Percentiles rank a stretch among this genome's conserved stretches.
Conservation (phyloP, 2,888 invertebrate species). For the Noctua janthe region DNA sequence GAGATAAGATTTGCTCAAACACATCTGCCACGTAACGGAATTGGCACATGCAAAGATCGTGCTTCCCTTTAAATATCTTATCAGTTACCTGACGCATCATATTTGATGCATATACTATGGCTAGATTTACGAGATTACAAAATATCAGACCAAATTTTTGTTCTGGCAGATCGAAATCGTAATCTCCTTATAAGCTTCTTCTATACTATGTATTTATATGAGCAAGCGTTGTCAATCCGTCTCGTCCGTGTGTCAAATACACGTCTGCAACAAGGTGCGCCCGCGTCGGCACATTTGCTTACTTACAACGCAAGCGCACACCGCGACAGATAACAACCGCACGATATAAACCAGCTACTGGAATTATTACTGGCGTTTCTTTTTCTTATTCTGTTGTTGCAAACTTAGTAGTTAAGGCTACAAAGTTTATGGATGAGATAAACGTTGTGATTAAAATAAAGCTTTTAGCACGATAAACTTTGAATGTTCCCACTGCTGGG, state of each 20-base stretch:
- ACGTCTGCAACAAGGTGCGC: conserved; percentile 52
- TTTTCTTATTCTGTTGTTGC: conserved; percentile 15
- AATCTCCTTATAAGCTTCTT: too few species aligned
- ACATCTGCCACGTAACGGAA: too few species aligned
- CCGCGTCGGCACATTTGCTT: conserved; percentile 60
- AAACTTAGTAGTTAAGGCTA: neutral
- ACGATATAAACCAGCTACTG: conserved; percentile 53
- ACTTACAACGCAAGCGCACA: conserved; percentile 53
- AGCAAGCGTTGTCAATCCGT: neutral
- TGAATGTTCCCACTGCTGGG: neutral
- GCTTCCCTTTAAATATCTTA: too few species aligned
- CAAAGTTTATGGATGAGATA: conserved; percentile 18
- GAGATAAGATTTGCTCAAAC: too few species aligned
- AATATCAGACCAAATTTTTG: too few species aligned
- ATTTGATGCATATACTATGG: too few species aligned
- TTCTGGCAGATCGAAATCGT: too few species aligned
- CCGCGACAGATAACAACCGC: conserved; percentile 51
- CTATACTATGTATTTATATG: too few species aligned
- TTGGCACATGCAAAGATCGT: too few species aligned
- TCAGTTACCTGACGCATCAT: too few species aligned
- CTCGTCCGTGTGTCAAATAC: conserved; percentile 35
- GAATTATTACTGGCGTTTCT: conserved; percentile 41
- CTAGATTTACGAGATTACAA: too few species aligned
- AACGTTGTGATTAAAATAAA: conserved; percentile 13
- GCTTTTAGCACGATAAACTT: neutral